Percentiles rank a stretch among this genome's conserved stretches.
Conservation (phyloP, 2,113 vertebrate species). For the Equus quagga region DNA sequence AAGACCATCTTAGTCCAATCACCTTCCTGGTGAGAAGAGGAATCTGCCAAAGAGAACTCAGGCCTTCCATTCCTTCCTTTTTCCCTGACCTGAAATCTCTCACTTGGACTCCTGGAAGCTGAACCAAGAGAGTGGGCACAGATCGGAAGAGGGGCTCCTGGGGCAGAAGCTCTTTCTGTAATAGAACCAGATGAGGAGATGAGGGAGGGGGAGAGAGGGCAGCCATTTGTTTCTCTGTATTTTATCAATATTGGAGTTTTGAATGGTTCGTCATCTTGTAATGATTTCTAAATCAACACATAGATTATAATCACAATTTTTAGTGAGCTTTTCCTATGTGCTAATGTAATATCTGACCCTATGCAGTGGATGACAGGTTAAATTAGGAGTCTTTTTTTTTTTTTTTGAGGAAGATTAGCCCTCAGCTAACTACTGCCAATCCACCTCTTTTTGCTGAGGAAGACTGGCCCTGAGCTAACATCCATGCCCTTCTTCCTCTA, state of each 20-base stretch:
- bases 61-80: background rate
- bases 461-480: no score
- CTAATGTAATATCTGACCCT: background rate
- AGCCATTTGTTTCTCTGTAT: background rate
- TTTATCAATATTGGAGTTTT: background rate
- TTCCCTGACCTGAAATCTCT: background rate
- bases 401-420: no score
- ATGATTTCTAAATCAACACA: background rate
- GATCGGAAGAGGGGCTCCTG: background rate
- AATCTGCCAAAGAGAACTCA: background rate
- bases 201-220: no score
- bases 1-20: background rate
- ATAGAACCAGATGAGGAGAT: background rate
- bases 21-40: background rate
- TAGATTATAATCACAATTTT: background rate
- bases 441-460: no score
- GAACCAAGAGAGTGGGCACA: background rate
- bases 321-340: background rate
- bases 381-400: background rate
- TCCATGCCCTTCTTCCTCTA: no score
- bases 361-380: background rate
- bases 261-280: background rate
- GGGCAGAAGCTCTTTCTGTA: background rate
- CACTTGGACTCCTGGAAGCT: background rate
- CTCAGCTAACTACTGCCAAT: no score